Evolutionary conservation across 2,113 vertebrate genomes (phyloP), one percentile per base, ranked within the genome.

Genomic region (Pterocles burchelli): DNA sequence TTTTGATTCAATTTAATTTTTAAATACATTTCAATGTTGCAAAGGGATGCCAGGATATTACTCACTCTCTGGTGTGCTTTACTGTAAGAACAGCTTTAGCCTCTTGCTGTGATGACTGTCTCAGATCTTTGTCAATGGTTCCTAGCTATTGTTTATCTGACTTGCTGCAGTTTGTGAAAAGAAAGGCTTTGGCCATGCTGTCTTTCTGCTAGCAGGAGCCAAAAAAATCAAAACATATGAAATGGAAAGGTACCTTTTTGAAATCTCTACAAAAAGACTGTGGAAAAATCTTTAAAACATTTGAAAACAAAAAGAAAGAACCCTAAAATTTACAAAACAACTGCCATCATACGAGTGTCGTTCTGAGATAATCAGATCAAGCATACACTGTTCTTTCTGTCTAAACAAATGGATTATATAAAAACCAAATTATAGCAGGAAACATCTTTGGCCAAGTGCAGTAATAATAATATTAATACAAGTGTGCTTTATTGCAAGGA

Each of bases 141-240:
- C 74, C n/a, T 74, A 59, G 8, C 49, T n/a, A 33, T 49, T 79
- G 78, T 93, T 97, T 72, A 87, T 85, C 68, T 86, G n/a, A 85
- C 85, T 93, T 78, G 61, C 22, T 89, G 9, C 55, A 61, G 45
- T 78, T 70, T 54, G 26, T 74, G 83, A 78, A 93, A 68, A 51
- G 36, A 72, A 52, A 78, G 17, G 41, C 61, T 81, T 88, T 85
- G 59, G 57, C 34, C 45, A 6, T 90, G 46, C 14, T 62, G 16
- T 51, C 74, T 73, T 94, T 59, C 62, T 88, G 17, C 67, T 68
- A 85, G 55, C n/a, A 45, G 85, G 59, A 95, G 72, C 20, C 59
- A 58, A 76, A 83, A 83, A 83, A 87, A 48, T 58, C 51, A 95
- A 91, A 88, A 20, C 18, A 28, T 31, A 52, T 58, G 59, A 85